Percentiles rank a stretch among this genome's conserved stretches.
phyloP scores from a whole-genome alignment of 1,140 invertebrate genomes.

The Ceratina calcarata region DNA sequence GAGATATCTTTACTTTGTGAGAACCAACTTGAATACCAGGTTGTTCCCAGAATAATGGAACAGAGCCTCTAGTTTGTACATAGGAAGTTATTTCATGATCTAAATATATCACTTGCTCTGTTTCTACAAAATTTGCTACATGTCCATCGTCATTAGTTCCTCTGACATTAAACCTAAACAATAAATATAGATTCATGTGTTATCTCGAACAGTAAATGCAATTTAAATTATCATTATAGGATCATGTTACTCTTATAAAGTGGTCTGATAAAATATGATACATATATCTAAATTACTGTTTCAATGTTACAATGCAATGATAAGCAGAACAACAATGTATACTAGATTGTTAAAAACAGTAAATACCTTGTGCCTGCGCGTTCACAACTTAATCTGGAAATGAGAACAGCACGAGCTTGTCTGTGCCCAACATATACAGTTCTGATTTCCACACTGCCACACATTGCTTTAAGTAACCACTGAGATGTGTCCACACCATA shows the following conservation, averaged over 20 bases:
- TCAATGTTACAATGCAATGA: background rate
- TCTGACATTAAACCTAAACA: constrained; percentile 94
- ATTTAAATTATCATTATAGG: background rate
- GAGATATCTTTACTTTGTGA: constrained; percentile 98
- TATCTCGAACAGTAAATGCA: background rate
- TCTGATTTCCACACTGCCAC: constrained; percentile 96
- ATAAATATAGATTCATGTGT: background rate
- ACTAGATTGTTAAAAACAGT: background rate
- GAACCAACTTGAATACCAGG: constrained; percentile 99
- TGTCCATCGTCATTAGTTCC: constrained; percentile 99
- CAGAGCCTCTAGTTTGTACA: constrained; percentile 95
- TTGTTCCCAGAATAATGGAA: constrained; percentile 99
- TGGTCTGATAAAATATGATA: background rate
- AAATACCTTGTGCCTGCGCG: constrained; percentile 91
- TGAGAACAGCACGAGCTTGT: constrained; percentile 95
- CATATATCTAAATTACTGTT: background rate
- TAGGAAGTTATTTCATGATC: constrained; percentile 93
- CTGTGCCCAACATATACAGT: constrained; percentile 97
- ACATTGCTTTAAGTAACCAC: constrained; percentile 96
- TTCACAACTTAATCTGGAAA: constrained; percentile 98
- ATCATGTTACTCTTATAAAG: background rate
- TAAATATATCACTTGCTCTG: constrained; percentile 96
- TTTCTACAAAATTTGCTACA: constrained; percentile 99
- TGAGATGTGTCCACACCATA: constrained; percentile 92
- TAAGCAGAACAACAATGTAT: background rate